Evolutionary conservation across 2,888 invertebrate genomes (phyloP).

Genomic region (Orthosia incerta): DNA sequence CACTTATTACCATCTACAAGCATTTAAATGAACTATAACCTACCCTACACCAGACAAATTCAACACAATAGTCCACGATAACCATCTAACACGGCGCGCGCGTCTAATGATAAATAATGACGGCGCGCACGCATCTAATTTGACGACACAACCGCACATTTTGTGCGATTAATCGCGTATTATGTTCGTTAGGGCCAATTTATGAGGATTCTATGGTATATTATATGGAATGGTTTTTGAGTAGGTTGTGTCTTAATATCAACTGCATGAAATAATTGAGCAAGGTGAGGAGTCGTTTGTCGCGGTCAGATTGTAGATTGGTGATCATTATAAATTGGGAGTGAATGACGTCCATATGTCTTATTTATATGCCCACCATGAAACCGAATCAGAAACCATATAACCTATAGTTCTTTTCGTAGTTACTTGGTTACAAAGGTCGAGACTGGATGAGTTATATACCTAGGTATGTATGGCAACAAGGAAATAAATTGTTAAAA

Average conservation of each 20-base stretch:
- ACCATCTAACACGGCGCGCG: conserved; percentile 60
- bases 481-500: no score
- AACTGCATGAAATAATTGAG: neutral
- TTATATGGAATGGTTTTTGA: conserved; percentile 19
- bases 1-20: conserved; percentile 3
- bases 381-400: neutral
- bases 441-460: no score
- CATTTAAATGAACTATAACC: conserved; percentile 44
- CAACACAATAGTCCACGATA: conserved; percentile 59
- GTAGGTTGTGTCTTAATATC: neutral
- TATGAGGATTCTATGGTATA: conserved; percentile 15
- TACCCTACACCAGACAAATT: conserved; percentile 50
- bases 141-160: conserved; percentile 56
- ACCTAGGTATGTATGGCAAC: no score
- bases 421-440: no score
- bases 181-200: conserved; percentile 45
- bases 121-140: conserved; percentile 57
- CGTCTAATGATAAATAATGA: conserved; percentile 65
- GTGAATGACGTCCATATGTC: neutral
- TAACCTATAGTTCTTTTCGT: neutral
- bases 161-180: conserved; percentile 36
- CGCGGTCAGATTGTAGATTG: neutral
- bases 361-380: neutral
- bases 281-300: neutral
- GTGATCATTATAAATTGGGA: neutral